Evolutionary conservation across 2,113 vertebrate species (phyloP).

Genomic region (Siphamia tubifer): DNA sequence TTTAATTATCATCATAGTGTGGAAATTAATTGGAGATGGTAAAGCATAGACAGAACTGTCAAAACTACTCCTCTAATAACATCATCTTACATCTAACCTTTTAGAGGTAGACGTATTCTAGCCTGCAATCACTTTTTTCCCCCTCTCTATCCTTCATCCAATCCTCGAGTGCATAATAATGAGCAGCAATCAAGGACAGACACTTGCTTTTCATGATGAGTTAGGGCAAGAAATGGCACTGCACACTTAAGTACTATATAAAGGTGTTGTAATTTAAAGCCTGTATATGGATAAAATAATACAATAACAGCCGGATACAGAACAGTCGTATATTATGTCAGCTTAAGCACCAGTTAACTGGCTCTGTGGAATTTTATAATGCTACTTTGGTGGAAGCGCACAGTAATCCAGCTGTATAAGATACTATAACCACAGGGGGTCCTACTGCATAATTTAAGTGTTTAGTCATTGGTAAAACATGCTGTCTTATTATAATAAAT

Average conservation of each 20-base stretch:
- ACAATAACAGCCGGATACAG: neutral
- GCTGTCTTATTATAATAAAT: neutral
- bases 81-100: slow-evolving; percentile 41
- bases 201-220: slow-evolving; percentile 35
- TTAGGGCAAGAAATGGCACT: slow-evolving; percentile 7
- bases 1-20: no score
- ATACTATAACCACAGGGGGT: slow-evolving; percentile 33
- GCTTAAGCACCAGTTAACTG: slow-evolving; percentile 10
- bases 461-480: neutral
- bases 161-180: slow-evolving; percentile 59
- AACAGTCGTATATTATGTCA: slow-evolving; percentile 3
- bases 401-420: neutral
- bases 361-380: neutral
- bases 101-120: slow-evolving; percentile 38
- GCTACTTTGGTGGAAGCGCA: neutral
- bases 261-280: neutral
- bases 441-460: slow-evolving; percentile 36
- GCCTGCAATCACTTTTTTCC: slow-evolving; percentile 15
- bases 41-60: no score
- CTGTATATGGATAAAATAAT: slow-evolving; percentile 14
- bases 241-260: slow-evolving; percentile 15
- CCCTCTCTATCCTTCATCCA: slow-evolving; percentile 33
- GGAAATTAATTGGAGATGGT: no score
- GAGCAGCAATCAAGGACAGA: slow-evolving; percentile 58
- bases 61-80: slow-evolving; percentile 41